phyloP scores from a whole-genome alignment of 2,113 vertebrate genomes.

The Galeopterus variegatus region DNA sequence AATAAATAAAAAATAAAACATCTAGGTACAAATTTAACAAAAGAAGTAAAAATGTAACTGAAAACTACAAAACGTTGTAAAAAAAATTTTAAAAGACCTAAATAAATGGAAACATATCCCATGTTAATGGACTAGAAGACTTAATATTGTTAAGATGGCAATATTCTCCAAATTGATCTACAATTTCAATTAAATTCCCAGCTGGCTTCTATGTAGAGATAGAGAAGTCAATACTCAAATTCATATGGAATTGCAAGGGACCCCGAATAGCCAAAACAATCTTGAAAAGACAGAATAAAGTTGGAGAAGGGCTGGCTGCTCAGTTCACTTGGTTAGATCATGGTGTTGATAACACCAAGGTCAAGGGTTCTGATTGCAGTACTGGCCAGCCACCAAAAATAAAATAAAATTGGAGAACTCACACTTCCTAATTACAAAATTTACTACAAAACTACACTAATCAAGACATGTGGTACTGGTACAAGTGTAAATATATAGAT shows the following conservation, averaged over 20 bases:
- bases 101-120: not conserved
- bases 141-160: no score
- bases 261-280: not conserved
- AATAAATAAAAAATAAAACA: not conserved
- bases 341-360: no score
- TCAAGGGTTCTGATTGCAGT: no score
- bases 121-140: no score
- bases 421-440: not conserved
- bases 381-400: no score
- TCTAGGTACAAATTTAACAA: not conserved
- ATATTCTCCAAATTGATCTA: no score
- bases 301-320: not conserved
- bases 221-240: not conserved
- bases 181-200: not conserved
- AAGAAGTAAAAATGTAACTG: not conserved
- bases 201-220: not conserved
- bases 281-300: not conserved
- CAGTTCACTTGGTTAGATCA: no score
- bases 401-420: not conserved
- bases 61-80: constrained; percentile 19
- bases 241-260: not conserved
- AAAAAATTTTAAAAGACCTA: constrained; percentile 6
- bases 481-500: not conserved
- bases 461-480: not conserved
- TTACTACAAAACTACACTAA: not conserved